Conservation (phyloP, 2,888 invertebrate genomes). For the Synergus gifuensis region DNA sequence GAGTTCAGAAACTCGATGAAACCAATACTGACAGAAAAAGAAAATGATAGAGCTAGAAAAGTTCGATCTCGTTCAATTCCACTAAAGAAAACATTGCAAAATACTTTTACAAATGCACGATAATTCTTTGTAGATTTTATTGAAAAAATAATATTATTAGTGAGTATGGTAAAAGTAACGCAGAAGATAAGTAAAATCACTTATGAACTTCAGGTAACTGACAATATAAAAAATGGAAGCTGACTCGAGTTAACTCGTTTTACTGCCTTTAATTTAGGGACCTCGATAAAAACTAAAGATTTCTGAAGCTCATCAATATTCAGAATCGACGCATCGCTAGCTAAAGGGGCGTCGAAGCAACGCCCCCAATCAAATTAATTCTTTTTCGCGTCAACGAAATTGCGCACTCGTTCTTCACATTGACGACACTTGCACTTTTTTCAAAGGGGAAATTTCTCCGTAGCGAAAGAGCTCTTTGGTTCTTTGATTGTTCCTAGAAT, state of each 20-base stretch:
- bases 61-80: not conserved
- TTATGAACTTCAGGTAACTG: not conserved
- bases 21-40: constrained; percentile 2
- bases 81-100: not conserved
- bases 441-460: not conserved
- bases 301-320: constrained; percentile 1
- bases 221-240: not conserved
- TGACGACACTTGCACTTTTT: not conserved
- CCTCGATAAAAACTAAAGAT: constrained; percentile 11
- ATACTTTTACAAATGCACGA: not conserved
- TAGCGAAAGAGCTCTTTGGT: constrained; percentile 7
- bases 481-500: constrained; percentile 11
- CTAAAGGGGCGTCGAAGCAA: not conserved
- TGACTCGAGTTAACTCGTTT: not conserved
- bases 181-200: not conserved
- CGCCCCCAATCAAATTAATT: constrained; percentile 7
- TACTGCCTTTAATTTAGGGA: not conserved
- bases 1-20: constrained; percentile 33
- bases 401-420: constrained; percentile 11
- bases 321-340: constrained; percentile 4
- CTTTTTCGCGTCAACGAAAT: constrained; percentile 29
- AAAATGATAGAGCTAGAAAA: not conserved
- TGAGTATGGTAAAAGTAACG: too few species aligned
- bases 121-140: not conserved
- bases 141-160: not conserved